A percentile compares a stretch with the other conserved stretches of the same genome.
Conservation (phyloP, 2,113 vertebrate species). For the Odontesthes bonariensis region DNA sequence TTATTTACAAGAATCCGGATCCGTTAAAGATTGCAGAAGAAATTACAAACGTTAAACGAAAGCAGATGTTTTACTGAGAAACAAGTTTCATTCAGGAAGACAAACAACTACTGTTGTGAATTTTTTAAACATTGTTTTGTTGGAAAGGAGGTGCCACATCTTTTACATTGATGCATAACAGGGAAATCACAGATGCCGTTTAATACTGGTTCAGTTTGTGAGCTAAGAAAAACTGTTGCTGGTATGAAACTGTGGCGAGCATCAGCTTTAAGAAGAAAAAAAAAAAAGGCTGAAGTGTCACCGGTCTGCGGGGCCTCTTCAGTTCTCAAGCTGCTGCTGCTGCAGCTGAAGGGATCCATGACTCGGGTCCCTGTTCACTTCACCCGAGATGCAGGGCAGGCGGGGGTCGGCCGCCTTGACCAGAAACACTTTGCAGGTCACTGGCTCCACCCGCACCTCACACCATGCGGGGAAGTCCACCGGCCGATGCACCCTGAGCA, state of each 20-base stretch:
- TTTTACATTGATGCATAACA: background rate
- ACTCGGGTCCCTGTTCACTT: slow-evolving; percentile 64
- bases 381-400: slow-evolving; percentile 83
- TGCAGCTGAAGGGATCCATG: slow-evolving; percentile 64
- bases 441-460: slow-evolving; percentile 85
- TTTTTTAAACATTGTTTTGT: background rate
- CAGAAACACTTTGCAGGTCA: slow-evolving; percentile 89
- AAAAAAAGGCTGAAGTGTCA: background rate
- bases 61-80: background rate
- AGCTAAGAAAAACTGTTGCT: background rate
- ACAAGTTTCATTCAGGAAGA: background rate
- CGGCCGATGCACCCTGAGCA: slow-evolving; percentile 88
- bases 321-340: slow-evolving; percentile 53
- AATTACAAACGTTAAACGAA: no score
- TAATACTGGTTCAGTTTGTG: slow-evolving; percentile 14
- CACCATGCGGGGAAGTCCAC: slow-evolving; percentile 94
- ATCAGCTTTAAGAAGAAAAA: slow-evolving; percentile 4
- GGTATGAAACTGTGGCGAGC: slow-evolving; percentile 22
- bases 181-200: slow-evolving; percentile 21
- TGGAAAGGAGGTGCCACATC: no score
- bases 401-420: slow-evolving; percentile 89
- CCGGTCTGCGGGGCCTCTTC: background rate
- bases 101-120: background rate
- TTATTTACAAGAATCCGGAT: slow-evolving; percentile 71
- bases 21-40: slow-evolving; percentile 8